These are phyloP conservation scores for Epinotia brunnichana DNA, from an alignment of 2,888 invertebrate genomes.

Conservation along the genomic window DNA sequence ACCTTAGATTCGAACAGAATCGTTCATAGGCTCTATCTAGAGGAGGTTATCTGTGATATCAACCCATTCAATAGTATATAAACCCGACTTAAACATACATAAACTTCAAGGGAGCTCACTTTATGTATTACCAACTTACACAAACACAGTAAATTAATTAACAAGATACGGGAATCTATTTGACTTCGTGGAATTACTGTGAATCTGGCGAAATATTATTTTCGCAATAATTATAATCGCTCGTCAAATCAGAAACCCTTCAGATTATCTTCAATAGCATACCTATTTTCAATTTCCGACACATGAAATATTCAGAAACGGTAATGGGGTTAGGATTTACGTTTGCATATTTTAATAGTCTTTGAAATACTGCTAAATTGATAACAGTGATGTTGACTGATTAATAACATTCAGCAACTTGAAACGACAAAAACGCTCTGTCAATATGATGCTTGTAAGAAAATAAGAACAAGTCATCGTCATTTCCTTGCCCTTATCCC, in stretches of 20 bases:
- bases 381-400: too few relatives aligned
- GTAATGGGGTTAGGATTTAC: background rate
- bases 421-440: too few relatives aligned
- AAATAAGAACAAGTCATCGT: too few relatives aligned
- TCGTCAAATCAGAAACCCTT: slow-evolving; percentile 2
- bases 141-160: background rate
- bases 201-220: background rate
- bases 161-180: background rate
- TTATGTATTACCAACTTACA: background rate
- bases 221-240: slow-evolving; percentile 10
- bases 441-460: too few relatives aligned
- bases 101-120: background rate
- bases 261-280: slow-evolving; percentile 5
- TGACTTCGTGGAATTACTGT: background rate
- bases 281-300: background rate
- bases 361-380: too few relatives aligned
- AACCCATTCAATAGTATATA: background rate
- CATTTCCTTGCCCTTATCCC: too few relatives aligned
- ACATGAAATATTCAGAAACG: slow-evolving; percentile 18
- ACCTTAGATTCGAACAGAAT: too few relatives aligned
- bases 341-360: slow-evolving; percentile 1
- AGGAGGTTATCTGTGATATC: too few relatives aligned
- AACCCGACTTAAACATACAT: background rate
- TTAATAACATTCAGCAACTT: too few relatives aligned
- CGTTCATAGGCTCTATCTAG: too few relatives aligned